Base-by-base conservation (phyloP, 2,888 invertebrate species). In the Caenorhabditis auriculariae region DNA sequence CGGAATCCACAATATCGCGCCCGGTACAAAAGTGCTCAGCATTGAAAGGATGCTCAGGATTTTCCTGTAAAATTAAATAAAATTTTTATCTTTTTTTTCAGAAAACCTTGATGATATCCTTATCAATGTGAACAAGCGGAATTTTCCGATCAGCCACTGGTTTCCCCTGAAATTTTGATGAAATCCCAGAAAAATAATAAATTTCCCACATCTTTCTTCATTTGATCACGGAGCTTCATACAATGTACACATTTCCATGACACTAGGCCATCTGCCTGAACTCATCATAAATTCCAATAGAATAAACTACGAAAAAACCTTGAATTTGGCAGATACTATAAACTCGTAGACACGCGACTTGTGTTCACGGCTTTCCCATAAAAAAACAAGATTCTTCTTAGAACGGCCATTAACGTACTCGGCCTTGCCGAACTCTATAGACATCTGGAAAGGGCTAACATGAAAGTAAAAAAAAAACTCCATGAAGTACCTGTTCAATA, bases 91-190 rank as follows among this genome's bases (percentile, higher is more conserved):
- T n/a, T n/a, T n/a, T n/a, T n/a, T n/a, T n/a, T n/a, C n/a, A n/a
- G n/a, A 35, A 35, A n/a, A n/a, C n/a, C n/a, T 61, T 61, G 7
- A 61, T 61, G 15, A 61, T 49, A 32, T 61, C 61, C n/a, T 61
- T 61, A 32, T 61, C 61, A 0, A 61, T 56, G 2, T 56, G 32
- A 37, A 61, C 57, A 17, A 61, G 32, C 12, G 61, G 61, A 26
- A 61, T 47, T 38, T 61, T 61, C 12, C 53, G 44, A 21, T 56
- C 54, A n/a, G n/a, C n/a, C n/a, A n/a, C 38, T 56, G 27, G 37
- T 53, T 47, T 0, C 37, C 49, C 1, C 49, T 42, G 17, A 56
- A 23, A 28, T 49, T 45, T 15, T 56, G 61, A 46, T 61, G 57
- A 15, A n/a, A n/a, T n/a, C n/a, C n/a, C n/a, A n/a, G n/a, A n/a